Evolutionary conservation across 2,888 invertebrate genomes (phyloP).

Genomic region (Lymantria monacha): DNA sequence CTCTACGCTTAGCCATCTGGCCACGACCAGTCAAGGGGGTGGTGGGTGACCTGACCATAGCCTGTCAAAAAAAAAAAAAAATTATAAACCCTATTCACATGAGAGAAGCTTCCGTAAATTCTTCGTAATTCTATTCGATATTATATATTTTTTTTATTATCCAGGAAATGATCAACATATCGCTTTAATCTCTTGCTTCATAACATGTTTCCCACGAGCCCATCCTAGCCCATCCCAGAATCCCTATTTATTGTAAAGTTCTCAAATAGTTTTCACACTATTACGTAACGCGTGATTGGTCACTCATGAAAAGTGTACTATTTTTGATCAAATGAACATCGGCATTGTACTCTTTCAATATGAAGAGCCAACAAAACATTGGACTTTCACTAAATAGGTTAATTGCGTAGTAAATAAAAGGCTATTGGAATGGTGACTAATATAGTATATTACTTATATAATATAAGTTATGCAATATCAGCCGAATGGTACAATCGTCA

Average conservation of each 20-base stretch:
- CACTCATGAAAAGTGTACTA: conserved; percentile 55
- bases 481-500: too few species aligned
- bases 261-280: conserved; percentile 68
- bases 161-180: conserved; percentile 11
- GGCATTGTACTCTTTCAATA: conserved; percentile 49
- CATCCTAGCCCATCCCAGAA: conserved; percentile 62
- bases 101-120: too few species aligned
- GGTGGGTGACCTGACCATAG: too few species aligned
- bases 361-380: conserved; percentile 40
- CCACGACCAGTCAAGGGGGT: too few species aligned
- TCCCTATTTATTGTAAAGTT: conserved; percentile 19
- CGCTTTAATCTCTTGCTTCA: conserved; percentile 24
- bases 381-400: conserved; percentile 53
- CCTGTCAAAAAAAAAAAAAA: too few species aligned
- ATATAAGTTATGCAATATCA: too few species aligned
- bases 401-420: conserved; percentile 16
- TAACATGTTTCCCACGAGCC: conserved; percentile 66
- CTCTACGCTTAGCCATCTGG: too few species aligned
- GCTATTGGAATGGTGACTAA: background rate
- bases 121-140: too few species aligned
- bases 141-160: too few species aligned
- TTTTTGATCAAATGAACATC: conserved; percentile 47
- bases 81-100: too few species aligned
- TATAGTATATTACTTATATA: too few species aligned
- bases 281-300: conserved; percentile 58